A percentile compares a stretch with the other conserved stretches of the same genome.
These are phyloP conservation scores for Furnarius figulus DNA, from an alignment of 2,113 vertebrate species.

Conservation along the genomic window DNA sequence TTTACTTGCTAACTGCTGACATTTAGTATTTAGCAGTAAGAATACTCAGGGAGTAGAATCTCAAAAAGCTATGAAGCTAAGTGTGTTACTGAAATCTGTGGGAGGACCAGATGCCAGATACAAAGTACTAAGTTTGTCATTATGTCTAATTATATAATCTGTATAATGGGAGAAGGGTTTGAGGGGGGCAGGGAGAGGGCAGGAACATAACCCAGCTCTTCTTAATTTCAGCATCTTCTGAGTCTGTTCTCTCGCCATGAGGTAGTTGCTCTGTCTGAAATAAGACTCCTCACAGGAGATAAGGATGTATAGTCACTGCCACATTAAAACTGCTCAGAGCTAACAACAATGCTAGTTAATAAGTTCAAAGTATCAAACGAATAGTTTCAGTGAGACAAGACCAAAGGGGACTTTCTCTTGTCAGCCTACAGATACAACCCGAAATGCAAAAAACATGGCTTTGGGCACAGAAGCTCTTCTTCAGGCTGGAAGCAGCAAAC, in stretches of 20 bases:
- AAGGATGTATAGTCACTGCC: background rate
- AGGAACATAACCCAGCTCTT: background rate
- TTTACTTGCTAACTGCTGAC: background rate
- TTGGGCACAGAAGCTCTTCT: background rate
- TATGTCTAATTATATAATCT: background rate
- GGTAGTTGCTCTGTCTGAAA: background rate
- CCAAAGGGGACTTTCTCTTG: background rate
- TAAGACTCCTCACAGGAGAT: background rate
- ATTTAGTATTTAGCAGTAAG: background rate
- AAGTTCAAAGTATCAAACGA: background rate
- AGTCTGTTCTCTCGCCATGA: background rate
- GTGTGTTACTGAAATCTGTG: background rate
- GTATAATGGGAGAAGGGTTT: background rate
- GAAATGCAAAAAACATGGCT: background rate
- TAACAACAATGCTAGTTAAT: background rate
- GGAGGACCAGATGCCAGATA: background rate
- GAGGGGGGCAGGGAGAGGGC: background rate
- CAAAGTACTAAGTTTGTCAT: background rate
- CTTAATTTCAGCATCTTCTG: background rate
- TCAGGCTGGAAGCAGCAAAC: background rate
- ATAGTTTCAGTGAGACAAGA: background rate
- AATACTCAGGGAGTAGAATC: background rate
- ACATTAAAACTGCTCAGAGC: background rate
- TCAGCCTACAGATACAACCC: background rate
- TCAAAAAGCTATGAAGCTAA: background rate